Evolutionary conservation across 2,888 invertebrate species (phyloP).

Genomic region (Pachydiplax longipennis): DNA sequence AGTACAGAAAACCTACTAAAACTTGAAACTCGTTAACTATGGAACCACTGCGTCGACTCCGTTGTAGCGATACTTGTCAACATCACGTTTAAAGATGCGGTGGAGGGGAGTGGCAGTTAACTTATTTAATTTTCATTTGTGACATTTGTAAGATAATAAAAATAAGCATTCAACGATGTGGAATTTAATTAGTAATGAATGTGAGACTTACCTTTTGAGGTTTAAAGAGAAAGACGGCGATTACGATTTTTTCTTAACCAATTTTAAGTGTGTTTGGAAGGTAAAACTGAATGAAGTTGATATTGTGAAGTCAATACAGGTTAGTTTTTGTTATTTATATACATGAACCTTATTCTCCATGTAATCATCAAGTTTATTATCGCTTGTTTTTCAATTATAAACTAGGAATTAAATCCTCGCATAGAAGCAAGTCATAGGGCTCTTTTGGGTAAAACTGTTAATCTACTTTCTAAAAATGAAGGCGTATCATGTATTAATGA

Average conservation of each 20-base stretch:
- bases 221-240: neutral
- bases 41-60: neutral
- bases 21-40: neutral
- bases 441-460: neutral
- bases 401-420: neutral
- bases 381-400: no score
- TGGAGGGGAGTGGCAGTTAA: neutral
- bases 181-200: neutral
- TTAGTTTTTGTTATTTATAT: neutral
- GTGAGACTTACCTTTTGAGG: neutral
- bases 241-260: neutral
- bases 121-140: neutral
- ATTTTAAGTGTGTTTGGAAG: slow-evolving; percentile 6
- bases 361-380: neutral
- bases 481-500: neutral
- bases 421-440: neutral
- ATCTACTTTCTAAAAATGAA: neutral
- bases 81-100: neutral
- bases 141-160: neutral
- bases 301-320: slow-evolving; percentile 5
- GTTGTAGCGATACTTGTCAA: no score
- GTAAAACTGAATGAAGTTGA: neutral
- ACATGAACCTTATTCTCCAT: neutral
- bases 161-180: neutral
- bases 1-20: neutral